Evolutionary conservation across 2,797 vertebrate genomes (phyloP), one percentile per base, ranked within the genome.

Genomic region (Rousettus madagascariensis): DNA sequence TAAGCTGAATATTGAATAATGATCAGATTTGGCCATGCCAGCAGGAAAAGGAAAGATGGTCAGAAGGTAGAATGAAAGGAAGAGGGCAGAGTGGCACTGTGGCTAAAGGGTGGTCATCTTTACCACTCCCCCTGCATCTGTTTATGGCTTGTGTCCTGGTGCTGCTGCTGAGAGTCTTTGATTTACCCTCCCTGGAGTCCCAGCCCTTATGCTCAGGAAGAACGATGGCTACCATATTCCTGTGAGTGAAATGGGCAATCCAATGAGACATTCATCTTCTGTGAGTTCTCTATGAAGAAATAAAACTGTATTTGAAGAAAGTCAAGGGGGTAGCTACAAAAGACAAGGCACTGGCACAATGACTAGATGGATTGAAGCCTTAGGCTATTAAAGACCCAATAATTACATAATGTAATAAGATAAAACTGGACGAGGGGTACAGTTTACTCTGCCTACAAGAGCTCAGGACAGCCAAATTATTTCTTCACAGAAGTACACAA

Each of bases 271-370:
- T 66, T 85, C 24, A 26, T 95, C 88, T 95, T 88, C 63, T 33
- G 41, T 66, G n/a, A 69, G 9, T 86, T 95, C 90, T 92, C 53
- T 51, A 12, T 75, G 83, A 96, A 80, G 63, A 92, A 92, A 90
- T 75, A 85, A 95, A 93, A 94, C 26, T 68, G 10, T 55, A 85
- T 96, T 92, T 95, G 66, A 95, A 91, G 65, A 90, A 91, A 65
- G 43, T 57, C 75, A 78, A 85, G 20, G 43, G 53, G 86, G 41
- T 83, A 86, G 80, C 75, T 84, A 17, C 26, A 69, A 15, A 55
- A 90, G 55, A 75, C 3, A 65, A 92, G 55, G 55, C 38, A 77
- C 8, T 79, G 82, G 57, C 85, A 90, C 38, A 79, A 41, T 61
- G 41, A 24, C 53, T 87, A 36, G 82, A 55, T 79, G 59, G 66